Conservation (phyloP, 2,888 invertebrate genomes). For the Saturnia pavonia region DNA sequence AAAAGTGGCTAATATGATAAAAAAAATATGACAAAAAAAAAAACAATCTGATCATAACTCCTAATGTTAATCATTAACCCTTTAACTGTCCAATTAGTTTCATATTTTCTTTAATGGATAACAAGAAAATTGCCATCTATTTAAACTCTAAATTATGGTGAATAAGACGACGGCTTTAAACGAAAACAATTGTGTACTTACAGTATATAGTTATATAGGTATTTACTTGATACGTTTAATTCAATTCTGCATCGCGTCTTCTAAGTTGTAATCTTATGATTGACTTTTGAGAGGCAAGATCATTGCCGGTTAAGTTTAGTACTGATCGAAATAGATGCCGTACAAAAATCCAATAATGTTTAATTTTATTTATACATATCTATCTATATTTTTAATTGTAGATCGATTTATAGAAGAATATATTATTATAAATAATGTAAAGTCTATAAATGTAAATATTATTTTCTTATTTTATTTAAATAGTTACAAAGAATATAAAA, state of each 20-base stretch:
- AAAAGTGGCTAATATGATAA: slow-evolving; percentile 52
- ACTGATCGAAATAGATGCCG: background rate
- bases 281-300: background rate
- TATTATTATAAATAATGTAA: background rate
- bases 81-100: background rate
- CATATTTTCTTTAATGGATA: background rate
- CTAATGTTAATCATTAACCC: background rate
- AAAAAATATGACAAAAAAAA: background rate
- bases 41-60: background rate
- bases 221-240: no score
- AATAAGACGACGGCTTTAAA: background rate
- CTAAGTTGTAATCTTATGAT: background rate
- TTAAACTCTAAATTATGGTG: background rate
- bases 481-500: background rate
- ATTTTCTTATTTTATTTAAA: background rate
- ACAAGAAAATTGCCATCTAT: background rate
- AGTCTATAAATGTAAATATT: background rate
- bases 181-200: no score
- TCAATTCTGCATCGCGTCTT: no score
- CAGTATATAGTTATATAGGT: no score
- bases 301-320: background rate
- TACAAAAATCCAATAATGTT: background rate
- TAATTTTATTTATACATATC: background rate
- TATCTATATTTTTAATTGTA: background rate
- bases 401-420: background rate